Base-by-base conservation (phyloP, 2,888 invertebrate genomes). In the Physocephala rufipes region DNA sequence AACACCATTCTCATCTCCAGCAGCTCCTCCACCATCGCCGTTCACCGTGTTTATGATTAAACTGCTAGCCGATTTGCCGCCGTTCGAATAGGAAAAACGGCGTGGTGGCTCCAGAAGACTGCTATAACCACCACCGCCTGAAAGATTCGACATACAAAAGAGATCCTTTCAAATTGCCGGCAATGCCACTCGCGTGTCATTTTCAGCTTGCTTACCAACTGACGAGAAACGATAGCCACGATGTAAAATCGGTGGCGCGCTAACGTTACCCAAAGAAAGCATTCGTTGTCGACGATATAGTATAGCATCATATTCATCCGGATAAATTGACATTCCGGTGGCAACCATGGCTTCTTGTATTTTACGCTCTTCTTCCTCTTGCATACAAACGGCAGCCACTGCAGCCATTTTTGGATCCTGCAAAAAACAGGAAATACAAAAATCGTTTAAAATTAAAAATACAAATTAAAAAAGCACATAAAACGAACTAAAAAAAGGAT, bases 341-440 rank as follows among this genome's bases (percentile, higher is more conserved):
- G 91, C 92, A 79, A 93, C 93, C 76, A 93, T 86, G 36, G 92
- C 93, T 69, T 92, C 91, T 64, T 90, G 92, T 55, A 93, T 87
- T 77, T 93, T 92, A 12, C 92, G 89, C 81, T 93, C 93, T 82
- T 92, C 92, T 81, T 91, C 91, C 65, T 90, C 90, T 77, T 91
- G 90, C 86, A 92, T 92, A 70, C 92, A 93, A 1, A 92, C 93
- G 74, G 93, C 93, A 0, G 92, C 92, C 65, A 93, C 89, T 64
- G 92, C 93, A 28, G 93, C 93, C 84, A 94, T 87, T 83, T 92
- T 92, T 47, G 94, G 94, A 86, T 95, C 93, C 84, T 74, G 86
- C 2, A n/a, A 30, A n/a, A n/a, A n/a, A n/a, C n/a, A n/a, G n/a
- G n/a, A n/a, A n/a, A n/a, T n/a, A n/a, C n/a, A n/a, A n/a, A n/a